Evolutionary conservation across 2,113 vertebrate genomes (phyloP), one percentile per base, ranked within the genome.

Genomic region (Solea senegalensis): DNA sequence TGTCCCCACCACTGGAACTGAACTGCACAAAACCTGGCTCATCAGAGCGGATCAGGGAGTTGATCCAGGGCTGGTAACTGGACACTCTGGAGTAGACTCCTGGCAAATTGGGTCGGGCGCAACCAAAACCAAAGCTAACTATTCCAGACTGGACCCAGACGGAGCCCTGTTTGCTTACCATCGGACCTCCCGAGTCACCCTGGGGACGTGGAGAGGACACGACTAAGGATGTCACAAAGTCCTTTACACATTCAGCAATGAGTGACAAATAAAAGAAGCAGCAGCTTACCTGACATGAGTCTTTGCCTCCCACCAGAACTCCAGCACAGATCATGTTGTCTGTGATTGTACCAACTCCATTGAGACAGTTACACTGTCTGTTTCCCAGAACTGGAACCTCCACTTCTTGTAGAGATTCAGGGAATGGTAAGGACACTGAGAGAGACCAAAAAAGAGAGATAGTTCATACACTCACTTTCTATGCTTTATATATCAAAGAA

Each of bases 341-440:
- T 28, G 58, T 46, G 58, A 61, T 21, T 61, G 11, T 27, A 61
- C 58, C 58, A 12, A 61, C 58, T 27, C 58, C 58, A 61, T 61
- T 61, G 0, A 63, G 61, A 64, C 61, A 63, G 61, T 63, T 50
- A 63, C 46, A 49, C 61, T 63, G 48, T 64, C 62, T 11, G 62
- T 64, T 64, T 40, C 62, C 62, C 9, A 64, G 1, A 51, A 64
- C 62, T 26, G 62, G 62, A 21, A 64, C 62, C 48, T 64, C 62
- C 48, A 64, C 62, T 51, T 92, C 85, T 72, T 93, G 92, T 0
- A 93, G 87, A 8, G 72, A 84, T 62, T 77, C 2, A 48, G 91
- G 86, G 16, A 51, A 72, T 0, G 81, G 63, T 5, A 90, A 74
- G 2, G 41, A 1, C 28, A 72, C 89, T 91, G 54, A 45, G n/a